Percentiles rank a stretch among this genome's conserved stretches.
These are phyloP conservation scores for Phrynosoma platyrhinos DNA, from an alignment of 2,113 vertebrate genomes.

Conservation along the genomic window DNA sequence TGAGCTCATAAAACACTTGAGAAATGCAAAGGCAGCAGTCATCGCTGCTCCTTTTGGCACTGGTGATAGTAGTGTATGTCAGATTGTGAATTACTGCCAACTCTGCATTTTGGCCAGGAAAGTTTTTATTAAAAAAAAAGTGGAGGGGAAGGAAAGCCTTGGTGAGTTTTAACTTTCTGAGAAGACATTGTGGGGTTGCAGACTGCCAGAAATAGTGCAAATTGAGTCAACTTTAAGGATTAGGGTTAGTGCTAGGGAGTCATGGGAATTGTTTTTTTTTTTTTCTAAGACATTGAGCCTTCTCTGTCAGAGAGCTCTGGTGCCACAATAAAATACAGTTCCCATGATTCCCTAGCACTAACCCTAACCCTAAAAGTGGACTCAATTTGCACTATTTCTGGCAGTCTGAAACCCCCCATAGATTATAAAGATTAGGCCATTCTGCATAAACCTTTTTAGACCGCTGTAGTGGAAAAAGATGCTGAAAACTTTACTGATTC, in stretches of 20 bases:
- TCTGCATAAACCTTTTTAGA: neutral
- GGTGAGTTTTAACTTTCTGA: conserved; percentile 40
- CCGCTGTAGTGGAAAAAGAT: neutral
- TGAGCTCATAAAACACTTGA: conserved; percentile 46
- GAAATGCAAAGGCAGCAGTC: conserved; percentile 63
- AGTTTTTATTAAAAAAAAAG: neutral
- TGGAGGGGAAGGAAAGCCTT: too few relatives aligned
- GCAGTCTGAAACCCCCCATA: too few relatives aligned
- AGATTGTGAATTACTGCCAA: conserved; percentile 65
- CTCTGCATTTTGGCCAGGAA: conserved; percentile 41
- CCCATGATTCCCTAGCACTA: too few relatives aligned
- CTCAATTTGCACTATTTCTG: too few relatives aligned
- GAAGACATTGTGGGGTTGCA: conserved; percentile 20
- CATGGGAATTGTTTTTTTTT: too few relatives aligned
- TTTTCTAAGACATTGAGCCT: too few relatives aligned
- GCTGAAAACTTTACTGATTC: conserved; percentile 16
- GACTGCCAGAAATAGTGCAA: too few relatives aligned
- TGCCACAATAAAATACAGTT: too few relatives aligned
- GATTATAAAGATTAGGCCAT: neutral
- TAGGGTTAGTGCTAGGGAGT: too few relatives aligned
- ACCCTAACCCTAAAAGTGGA: too few relatives aligned
- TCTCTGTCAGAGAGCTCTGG: too few relatives aligned
- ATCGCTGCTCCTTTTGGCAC: conserved; percentile 52
- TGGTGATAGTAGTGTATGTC: conserved; percentile 45
- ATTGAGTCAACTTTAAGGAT: too few relatives aligned